Evolutionary conservation across 2,113 vertebrate species (phyloP), one percentile per base, ranked within the genome.

Genomic region (Antidorcas marsupialis): DNA sequence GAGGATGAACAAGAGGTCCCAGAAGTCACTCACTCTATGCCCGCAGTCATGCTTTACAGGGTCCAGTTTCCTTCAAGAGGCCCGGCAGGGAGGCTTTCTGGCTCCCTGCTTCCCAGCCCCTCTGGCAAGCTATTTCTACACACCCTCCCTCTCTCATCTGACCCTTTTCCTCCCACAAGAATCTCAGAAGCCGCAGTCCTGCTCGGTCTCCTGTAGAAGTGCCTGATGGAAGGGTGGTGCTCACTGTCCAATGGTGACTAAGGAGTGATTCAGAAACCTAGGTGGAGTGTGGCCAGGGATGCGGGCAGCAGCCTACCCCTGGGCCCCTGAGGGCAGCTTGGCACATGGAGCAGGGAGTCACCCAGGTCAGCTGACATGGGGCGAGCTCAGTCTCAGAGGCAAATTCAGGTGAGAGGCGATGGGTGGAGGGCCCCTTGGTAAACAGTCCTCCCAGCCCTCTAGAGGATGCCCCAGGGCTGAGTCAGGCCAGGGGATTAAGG

Each of bases 291-390:
- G 1, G 36, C 43, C 10, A 8, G 0, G 11, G 21, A 15, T n/a
- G 5, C 3, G 0, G 78, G 78, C 7, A 0, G 7, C 50, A 13
- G 89, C n/a, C 57, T 5, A 1, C 23, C 45, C 6, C 17, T 9
- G 5, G 50, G 28, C 43, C 67, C n/a, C 3, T n/a, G 11, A 33
- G 16, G 79, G 30, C 53, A 45, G 30, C 0, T 4, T 19, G 7
- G 23, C 7, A 21, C 33, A 50, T 5, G 0, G 33, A 25, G 2
- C 27, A n/a, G 89, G 39, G 27, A 67, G 50, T 43, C 23, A 43
- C 60, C 50, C 19, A 30, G 12, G 39, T 59, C 17, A 8, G 47
- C 12, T 53, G 36, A 14, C 10, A 0, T 3, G 7, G n/a, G 43
- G 60, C 10, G 5, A 91, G 45, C 50, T 16, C 17, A 74, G 57